Evolutionary conservation across 2,888 invertebrate genomes (phyloP).

Genomic region (Orchesella flavescens): DNA sequence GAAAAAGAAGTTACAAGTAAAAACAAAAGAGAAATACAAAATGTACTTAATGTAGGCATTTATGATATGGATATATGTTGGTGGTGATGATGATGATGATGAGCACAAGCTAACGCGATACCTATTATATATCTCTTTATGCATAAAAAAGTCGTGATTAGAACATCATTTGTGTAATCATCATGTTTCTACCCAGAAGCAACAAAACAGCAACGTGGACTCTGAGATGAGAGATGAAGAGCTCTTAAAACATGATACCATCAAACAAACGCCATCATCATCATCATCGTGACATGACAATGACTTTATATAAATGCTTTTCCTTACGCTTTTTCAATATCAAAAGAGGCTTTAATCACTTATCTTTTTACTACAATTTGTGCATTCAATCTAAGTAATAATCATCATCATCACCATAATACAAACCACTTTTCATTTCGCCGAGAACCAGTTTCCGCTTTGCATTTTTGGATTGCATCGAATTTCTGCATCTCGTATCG

Average conservation of each 20-base stretch:
- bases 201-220: background rate
- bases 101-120: too few relatives aligned
- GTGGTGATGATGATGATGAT: too few relatives aligned
- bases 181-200: background rate
- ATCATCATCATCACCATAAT: constrained; percentile 19
- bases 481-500: too few relatives aligned
- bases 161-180: constrained; percentile 43
- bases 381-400: constrained; percentile 39
- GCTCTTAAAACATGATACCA: background rate
- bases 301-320: too few relatives aligned
- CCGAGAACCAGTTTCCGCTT: constrained; percentile 54
- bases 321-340: too few relatives aligned
- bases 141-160: constrained; percentile 37
- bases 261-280: too few relatives aligned
- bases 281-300: too few relatives aligned
- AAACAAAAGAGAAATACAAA: constrained; percentile 4
- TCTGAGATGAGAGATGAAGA: background rate
- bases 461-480: too few relatives aligned
- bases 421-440: constrained; percentile 62
- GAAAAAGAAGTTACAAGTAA: background rate
- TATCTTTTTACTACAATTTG: constrained; percentile 39
- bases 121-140: background rate
- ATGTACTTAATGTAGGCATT: background rate
- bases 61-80: background rate
- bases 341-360: too few relatives aligned